A percentile compares a stretch with the other conserved stretches of the same genome.
Conservation (phyloP, 92 coral and sea anemone genomes). For the Zoanthus gigantus region DNA sequence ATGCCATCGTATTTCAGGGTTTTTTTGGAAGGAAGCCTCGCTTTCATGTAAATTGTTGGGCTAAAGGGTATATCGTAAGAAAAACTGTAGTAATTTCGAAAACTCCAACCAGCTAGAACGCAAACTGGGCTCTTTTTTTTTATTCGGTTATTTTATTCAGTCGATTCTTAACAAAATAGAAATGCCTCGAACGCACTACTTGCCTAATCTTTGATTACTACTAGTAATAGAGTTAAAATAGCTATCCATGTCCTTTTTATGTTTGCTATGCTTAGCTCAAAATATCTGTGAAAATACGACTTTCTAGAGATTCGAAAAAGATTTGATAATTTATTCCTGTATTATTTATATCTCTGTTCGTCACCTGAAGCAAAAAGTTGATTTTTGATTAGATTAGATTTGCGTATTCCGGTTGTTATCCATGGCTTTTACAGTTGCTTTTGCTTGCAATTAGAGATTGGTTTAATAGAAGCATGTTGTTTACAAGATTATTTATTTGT, state of each 20-base stretch:
- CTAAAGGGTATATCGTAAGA: too few species aligned
- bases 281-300: background rate
- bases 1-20: background rate
- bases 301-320: background rate
- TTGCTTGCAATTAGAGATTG: constrained; percentile 35
- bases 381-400: constrained; percentile 42
- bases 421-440: constrained; percentile 38
- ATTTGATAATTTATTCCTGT: background rate
- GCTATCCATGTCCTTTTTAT: constrained; percentile 46
- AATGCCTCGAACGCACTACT: too few species aligned
- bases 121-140: too few species aligned
- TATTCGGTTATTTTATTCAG: too few species aligned
- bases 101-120: too few species aligned
- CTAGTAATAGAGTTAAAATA: background rate
- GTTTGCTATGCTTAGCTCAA: background rate
- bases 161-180: too few species aligned
- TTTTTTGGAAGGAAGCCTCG: too few species aligned
- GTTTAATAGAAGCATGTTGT: constrained; percentile 51
- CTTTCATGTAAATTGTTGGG: too few species aligned
- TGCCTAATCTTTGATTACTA: too few species aligned
- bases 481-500: constrained; percentile 19
- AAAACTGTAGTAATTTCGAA: too few species aligned
- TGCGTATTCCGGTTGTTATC: constrained; percentile 49
- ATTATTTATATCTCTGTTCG: too few species aligned
- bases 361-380: constrained; percentile 18